Evolutionary conservation across 2,797 vertebrate genomes (phyloP).

Genomic region (Falco concolor): DNA sequence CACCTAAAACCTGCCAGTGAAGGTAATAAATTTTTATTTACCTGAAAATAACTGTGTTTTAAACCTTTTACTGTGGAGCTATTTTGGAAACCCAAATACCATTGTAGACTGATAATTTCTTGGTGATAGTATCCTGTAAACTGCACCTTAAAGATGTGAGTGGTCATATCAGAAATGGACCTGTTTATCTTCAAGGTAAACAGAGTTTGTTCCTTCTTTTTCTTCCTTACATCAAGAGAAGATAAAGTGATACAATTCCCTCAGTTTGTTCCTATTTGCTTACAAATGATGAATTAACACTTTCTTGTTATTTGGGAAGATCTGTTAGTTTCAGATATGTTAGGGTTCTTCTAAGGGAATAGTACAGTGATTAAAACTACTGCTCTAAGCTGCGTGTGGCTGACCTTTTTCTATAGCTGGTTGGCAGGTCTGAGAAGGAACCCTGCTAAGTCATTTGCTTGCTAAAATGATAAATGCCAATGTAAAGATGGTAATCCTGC

Average conservation of each 20-base stretch:
- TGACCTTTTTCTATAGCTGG: not conserved
- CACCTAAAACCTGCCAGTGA: slow-evolving; percentile 91
- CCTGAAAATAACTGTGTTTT: not conserved
- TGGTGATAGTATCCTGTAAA: not conserved
- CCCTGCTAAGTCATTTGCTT: not conserved
- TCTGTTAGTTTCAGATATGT: not conserved
- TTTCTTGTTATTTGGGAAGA: not conserved
- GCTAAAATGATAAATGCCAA: not conserved
- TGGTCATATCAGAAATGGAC: not conserved
- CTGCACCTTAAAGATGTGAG: not conserved
- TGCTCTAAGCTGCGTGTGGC: not conserved
- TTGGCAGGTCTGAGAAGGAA: not conserved
- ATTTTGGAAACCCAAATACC: not conserved
- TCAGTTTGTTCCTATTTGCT: not conserved
- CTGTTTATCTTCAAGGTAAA: not conserved
- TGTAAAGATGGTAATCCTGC: not conserved
- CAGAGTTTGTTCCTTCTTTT: not conserved
- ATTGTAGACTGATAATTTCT: not conserved
- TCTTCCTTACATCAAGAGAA: not conserved
- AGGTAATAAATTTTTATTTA: slow-evolving; percentile 74
- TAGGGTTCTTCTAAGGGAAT: not conserved
- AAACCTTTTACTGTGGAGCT: not conserved
- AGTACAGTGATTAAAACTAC: not conserved
- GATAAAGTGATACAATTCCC: not conserved
- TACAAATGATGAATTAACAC: not conserved